Base-by-base conservation (phyloP, 2,888 invertebrate genomes). In the Tridacna crocea region DNA sequence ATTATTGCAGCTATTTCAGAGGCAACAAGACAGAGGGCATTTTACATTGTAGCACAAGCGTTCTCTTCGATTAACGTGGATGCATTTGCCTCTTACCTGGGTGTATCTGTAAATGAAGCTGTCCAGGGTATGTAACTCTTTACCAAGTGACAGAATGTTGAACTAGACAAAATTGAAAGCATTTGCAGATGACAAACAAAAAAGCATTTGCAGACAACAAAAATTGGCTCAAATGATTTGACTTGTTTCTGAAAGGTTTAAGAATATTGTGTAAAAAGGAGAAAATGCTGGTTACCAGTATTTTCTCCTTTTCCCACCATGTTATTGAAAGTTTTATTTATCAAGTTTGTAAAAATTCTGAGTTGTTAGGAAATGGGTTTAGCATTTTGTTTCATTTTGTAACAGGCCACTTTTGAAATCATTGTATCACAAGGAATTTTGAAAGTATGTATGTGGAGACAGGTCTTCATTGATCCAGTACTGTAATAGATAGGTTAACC, bases 31-130 rank as follows among this genome's bases (percentile, higher is more conserved):
- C 96, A 96, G 90, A 95, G 97, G 91, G 97, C 97, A 4, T 96
- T 98, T 80, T 96, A 96, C 82, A 95, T 98, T 68, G 97, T 98
- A 83, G 96, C 97, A 0, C 96, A 96, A 87, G 98, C 98, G 0
- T 99, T 98, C 94, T 97, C 97, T 47, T 97, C 97, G 1, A 97
- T 98, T 90, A 96, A 96, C 79, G 95, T 97, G 79, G 96, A 97
- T 75, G 97, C 97, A 58, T 96, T 98, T 72, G 96, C 97, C 4
- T 95, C 96, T 47, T 97, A 98, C 96, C 96, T 97, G 13, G 98
- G 98, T 0, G 94, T 97, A 83, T 95, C 96, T 58, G 94, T 95
- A 75, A 97, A 97, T 47, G 96, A 97, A 77, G 96, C 97, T 0
- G 94, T 96, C 36, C 95, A 93, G 84, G 90, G 92, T 92, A n/a